Evolutionary conservation across 2,888 invertebrate genomes (phyloP), one percentile per base, ranked within the genome.

Genomic region (Lampropteryx suffumata): DNA sequence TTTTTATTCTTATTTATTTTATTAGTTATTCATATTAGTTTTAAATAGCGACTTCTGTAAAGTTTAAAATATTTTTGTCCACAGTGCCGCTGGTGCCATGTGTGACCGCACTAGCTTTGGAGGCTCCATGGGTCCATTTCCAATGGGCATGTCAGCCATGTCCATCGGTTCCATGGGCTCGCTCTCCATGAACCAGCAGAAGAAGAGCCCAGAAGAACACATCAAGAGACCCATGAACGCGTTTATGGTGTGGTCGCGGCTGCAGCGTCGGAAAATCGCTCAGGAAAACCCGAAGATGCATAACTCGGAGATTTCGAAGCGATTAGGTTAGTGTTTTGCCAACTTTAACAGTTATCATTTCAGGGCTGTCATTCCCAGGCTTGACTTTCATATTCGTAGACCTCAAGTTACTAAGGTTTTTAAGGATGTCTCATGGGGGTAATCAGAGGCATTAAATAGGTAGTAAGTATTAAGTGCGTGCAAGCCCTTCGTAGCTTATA

Each of bases 211-310:
- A 60, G 95, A 95, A 68, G 96, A 96, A 70, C 97, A 98, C 86
- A 98, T 98, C 69, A 99, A 98, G 82, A 91, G 98, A 61, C 98
- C 98, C 27, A 99, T 99, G 98, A 99, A 99, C 84, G 98, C 98
- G 0, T 98, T 98, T 87, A 98, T 99, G 98, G 98, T 98, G 39
- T 98, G 98, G 98, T 98, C 98, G 8, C 88, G 98, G 54, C 91
- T 97, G 44, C 98, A 98, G 81, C 89, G 98, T 64, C 91, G 98
- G 71, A 98, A 98, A 90, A 99, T 99, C 69, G 98, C 98, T 0
- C 98, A 98, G 84, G 98, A 98, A 72, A 98, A 99, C 82, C 98
- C 98, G 0, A 98, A 99, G 91, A 98, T 98, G 98, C 98, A 98
- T 86, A 98, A 98, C 82, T 97, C 97, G 0, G 98, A 98, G 87